These are phyloP conservation scores for Phylloscopus collybita DNA, from an alignment of 2,797 vertebrate genomes.

Conservation along the genomic window DNA sequence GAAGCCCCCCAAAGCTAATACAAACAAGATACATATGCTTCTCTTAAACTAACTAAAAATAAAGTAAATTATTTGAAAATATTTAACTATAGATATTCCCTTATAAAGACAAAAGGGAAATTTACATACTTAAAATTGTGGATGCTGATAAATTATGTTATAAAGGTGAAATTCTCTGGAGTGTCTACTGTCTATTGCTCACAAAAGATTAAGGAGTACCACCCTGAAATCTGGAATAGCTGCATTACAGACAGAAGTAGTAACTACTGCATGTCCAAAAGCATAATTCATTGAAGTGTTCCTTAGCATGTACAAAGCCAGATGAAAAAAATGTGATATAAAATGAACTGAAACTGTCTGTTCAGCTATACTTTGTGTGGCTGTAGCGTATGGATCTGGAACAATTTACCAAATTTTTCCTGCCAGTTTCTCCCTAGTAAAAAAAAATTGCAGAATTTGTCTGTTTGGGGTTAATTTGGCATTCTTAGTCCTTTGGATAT, in stretches of 20 bases:
- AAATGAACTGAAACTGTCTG: not conserved
- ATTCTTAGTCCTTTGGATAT: not conserved
- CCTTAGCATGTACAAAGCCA: not conserved
- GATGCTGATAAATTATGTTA: conserved; percentile 19
- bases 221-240: not conserved
- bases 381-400: not conserved
- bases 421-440: not conserved
- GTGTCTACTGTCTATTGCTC: not conserved
- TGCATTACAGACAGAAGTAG: not conserved
- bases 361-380: not conserved
- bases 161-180: conserved; percentile 49
- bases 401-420: not conserved
- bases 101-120: conserved; percentile 67
- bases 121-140: conserved; percentile 50
- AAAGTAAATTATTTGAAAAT: conserved; percentile 71
- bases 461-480: not conserved
- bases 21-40: conserved; percentile 78
- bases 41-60: conserved; percentile 76
- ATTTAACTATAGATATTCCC: conserved; percentile 69
- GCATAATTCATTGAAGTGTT: not conserved
- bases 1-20: conserved; percentile 77
- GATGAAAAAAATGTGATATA: not conserved
- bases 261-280: not conserved
- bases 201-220: not conserved
- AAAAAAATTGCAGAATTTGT: not conserved